A percentile compares a stretch with the other conserved stretches of the same genome.
Evolutionary conservation across 2,888 invertebrate species (phyloP).

Genomic region (Diarsia mendica): DNA sequence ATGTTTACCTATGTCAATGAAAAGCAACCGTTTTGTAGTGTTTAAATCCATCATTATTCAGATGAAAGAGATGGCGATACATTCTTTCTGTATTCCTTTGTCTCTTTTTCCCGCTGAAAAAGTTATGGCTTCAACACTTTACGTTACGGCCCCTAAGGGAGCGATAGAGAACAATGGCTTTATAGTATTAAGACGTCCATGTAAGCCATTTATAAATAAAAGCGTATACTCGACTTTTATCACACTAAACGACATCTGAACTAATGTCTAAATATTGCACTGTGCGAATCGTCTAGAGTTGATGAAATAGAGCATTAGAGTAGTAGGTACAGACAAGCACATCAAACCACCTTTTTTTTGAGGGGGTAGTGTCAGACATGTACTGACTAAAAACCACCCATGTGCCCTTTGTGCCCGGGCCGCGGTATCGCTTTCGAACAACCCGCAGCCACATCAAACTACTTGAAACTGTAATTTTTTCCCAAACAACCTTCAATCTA

Average conservation of each 20-base stretch:
- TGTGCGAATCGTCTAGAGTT: background rate
- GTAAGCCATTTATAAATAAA: background rate
- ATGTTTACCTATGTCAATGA: constrained; percentile 10
- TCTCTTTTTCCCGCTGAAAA: constrained; percentile 1
- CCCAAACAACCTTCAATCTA: too few relatives aligned
- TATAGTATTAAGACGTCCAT: background rate
- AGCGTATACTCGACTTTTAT: background rate
- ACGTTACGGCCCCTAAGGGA: background rate
- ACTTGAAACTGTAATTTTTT: too few relatives aligned
- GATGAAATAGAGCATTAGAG: background rate
- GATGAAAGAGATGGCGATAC: background rate
- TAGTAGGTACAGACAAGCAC: background rate
- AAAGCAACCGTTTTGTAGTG: background rate
- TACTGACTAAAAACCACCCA: too few relatives aligned
- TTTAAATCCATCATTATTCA: constrained; percentile 3
- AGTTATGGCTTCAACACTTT: background rate
- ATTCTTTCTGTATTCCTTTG: background rate
- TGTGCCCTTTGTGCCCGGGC: too few relatives aligned
- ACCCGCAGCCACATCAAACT: too few relatives aligned
- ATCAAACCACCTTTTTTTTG: too few relatives aligned
- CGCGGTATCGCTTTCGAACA: too few relatives aligned
- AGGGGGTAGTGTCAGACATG: too few relatives aligned
- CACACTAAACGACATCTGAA: background rate
- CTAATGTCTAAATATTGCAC: background rate
- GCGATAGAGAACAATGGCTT: background rate